Evolutionary conservation across 2,113 vertebrate genomes (phyloP), one percentile per base, ranked within the genome.

Genomic region (Callionymus lyra): DNA sequence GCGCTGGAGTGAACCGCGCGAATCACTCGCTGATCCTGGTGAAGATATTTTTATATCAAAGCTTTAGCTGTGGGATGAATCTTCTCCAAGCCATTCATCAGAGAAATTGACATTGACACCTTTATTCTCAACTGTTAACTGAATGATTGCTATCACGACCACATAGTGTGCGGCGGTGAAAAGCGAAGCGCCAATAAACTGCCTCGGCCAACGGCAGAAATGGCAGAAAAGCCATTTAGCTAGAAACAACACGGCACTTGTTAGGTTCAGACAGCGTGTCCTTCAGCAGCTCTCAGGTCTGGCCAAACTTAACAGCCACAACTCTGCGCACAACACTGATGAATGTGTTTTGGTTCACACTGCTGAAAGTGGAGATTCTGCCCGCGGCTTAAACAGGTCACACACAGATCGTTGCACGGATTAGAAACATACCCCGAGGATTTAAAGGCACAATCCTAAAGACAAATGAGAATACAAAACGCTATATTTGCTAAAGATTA

Each of bases 301-400:
- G 38, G 60, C 68, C 70, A 81, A 76, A 60, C 50, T 49, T 13
- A 59, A 57, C 59, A 65, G 50, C 63, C 50, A 50, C 56, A 68
- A 51, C 39, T 51, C 42, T 47, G 57, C 72, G 59, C 53, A 76
- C 54, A 72, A 70, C 61, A 66, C 14, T 82, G 77, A 82, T 67
- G 59, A 60, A 81, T 72, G 56, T 59, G 38, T 70, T 70, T 51
- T 71, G 67, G 52, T 74, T 74, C 53, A 41, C 49, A 77, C 41
- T 43, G 47, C 56, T 53, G 39, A 35, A 42, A 31, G 16, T 44
- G 6, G 50, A 6, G 45, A 65, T 54, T 42, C 41, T 32, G 56
- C 42, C 41, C 50, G 47, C 35, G 34, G 34, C 13, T 50, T 43
- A 56, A 63, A 56, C 40, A 47, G 40, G 13, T 44, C 32, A 31